Conservation (phyloP, 2,113 vertebrate species). For the Myotis davidii region DNA sequence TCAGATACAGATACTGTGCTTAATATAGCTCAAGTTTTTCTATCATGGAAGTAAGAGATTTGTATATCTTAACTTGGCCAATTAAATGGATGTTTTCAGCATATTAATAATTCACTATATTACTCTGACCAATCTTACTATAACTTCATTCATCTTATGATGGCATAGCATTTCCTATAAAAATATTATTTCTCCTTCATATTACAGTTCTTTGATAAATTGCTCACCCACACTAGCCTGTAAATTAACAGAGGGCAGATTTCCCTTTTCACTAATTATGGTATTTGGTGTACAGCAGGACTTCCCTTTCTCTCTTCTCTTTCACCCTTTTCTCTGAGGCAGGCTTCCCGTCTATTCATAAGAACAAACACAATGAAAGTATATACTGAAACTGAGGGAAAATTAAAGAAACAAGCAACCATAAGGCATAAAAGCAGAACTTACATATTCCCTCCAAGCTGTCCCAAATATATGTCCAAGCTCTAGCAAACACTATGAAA, state of each 20-base stretch:
- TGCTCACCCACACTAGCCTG: not conserved
- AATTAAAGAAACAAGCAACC: not conserved
- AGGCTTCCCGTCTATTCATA: not conserved
- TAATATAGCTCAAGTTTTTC: conserved; percentile 13
- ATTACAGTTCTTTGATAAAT: not conserved
- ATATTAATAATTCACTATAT: not conserved
- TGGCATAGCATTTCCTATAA: not conserved
- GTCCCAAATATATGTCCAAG: not conserved
- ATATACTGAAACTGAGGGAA: not conserved
- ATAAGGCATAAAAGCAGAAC: not conserved
- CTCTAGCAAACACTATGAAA: conserved; percentile 13
- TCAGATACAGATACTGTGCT: not conserved
- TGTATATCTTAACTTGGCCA: conserved; percentile 2
- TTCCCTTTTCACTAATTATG: not conserved
- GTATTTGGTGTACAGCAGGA: not conserved
- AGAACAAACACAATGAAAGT: not conserved
- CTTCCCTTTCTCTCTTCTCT: not conserved
- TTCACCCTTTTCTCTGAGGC: not conserved
- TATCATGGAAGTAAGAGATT: not conserved
- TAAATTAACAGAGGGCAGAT: not conserved
- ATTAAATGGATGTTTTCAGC: not conserved
- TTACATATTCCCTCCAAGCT: not conserved
- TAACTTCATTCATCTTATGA: not conserved
- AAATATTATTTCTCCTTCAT: not conserved
- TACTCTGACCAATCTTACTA: conserved; percentile 26